A percentile compares a stretch with the other conserved stretches of the same genome.
Evolutionary conservation across 2,113 vertebrate genomes (phyloP).

Genomic region (Oreochromis spilurus): DNA sequence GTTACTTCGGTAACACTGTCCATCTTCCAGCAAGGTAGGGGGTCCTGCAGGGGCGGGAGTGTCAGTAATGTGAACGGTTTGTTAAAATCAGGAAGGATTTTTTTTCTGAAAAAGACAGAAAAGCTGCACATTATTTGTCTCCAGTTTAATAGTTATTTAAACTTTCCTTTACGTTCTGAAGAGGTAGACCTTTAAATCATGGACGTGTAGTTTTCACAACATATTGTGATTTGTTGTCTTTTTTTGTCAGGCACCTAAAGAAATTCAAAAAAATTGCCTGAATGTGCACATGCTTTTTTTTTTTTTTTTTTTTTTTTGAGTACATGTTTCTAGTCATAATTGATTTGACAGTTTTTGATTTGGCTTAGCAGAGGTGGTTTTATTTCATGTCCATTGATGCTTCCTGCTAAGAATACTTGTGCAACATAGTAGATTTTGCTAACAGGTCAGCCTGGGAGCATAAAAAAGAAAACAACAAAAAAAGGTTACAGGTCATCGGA

Average conservation of each 20-base stretch:
- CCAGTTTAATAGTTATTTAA: background rate
- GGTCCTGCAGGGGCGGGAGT: slow-evolving; percentile 31
- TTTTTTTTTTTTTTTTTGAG: background rate
- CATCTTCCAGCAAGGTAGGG: slow-evolving; percentile 98
- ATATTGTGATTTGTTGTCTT: background rate
- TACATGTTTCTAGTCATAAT: background rate
- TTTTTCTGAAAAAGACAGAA: background rate
- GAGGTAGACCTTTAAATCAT: background rate
- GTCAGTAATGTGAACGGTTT: slow-evolving; percentile 10
- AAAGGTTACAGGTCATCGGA: background rate
- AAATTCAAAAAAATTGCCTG: background rate
- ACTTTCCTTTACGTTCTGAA: background rate
- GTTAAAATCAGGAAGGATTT: background rate
- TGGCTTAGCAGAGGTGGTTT: background rate
- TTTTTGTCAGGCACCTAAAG: background rate
- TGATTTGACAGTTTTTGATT: background rate
- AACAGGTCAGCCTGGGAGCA: background rate
- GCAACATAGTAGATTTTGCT: background rate
- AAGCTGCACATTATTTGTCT: background rate
- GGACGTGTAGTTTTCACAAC: fast-evolving
- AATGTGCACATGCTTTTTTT: background rate
- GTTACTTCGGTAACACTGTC: slow-evolving; percentile 96
- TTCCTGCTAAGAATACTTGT: background rate
- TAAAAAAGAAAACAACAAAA: background rate
- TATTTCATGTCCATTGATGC: background rate